A percentile compares a stretch with the other conserved stretches of the same genome.
Conservation (phyloP, 2,113 vertebrate genomes). For the Passer domesticus region DNA sequence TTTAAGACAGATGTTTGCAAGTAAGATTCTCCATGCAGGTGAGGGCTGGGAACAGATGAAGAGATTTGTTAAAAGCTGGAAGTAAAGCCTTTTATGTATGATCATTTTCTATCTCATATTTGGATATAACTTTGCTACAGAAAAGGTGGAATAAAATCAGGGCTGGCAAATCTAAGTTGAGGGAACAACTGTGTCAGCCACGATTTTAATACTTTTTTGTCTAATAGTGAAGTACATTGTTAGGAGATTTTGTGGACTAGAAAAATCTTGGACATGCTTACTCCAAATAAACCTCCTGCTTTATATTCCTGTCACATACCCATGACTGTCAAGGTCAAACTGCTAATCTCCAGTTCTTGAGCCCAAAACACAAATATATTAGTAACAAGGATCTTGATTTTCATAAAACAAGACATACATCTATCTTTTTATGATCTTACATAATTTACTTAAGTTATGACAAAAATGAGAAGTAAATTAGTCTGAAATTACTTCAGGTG, state of each 20-base stretch:
- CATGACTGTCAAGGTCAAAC: slow-evolving; percentile 4
- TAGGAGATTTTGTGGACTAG: not conserved
- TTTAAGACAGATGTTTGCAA: not conserved
- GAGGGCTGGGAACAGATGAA: not conserved
- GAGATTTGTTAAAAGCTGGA: not conserved
- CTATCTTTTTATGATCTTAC: not conserved
- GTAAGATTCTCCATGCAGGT: not conserved
- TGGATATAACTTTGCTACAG: not conserved
- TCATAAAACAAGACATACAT: not conserved
- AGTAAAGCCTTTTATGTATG: not conserved
- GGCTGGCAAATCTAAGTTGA: not conserved
- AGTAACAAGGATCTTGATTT: not conserved
- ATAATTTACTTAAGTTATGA: not conserved
- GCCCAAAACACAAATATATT: not conserved
- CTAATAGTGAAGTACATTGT: not conserved
- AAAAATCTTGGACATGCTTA: not conserved
- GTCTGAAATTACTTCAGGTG: not conserved
- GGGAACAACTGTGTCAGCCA: not conserved
- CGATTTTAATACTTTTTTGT: not conserved
- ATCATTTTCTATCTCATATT: not conserved
- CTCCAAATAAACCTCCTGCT: not conserved
- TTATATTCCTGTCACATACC: slow-evolving; percentile 3
- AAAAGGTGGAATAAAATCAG: not conserved
- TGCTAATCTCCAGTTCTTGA: not conserved
- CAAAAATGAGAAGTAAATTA: not conserved